Conservation (phyloP, 2,797 vertebrate species). For the Centropyge bicolor region DNA sequence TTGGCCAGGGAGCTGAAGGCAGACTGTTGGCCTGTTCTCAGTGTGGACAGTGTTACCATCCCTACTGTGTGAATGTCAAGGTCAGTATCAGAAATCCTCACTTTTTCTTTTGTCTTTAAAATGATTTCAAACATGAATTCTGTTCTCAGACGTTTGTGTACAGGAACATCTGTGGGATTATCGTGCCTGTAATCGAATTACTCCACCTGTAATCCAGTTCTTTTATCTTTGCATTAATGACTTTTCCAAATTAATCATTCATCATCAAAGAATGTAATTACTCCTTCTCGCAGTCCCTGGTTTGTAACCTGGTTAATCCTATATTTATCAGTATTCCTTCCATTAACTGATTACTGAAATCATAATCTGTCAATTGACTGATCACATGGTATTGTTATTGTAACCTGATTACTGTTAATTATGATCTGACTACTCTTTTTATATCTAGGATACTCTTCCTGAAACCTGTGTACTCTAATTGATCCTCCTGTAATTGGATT, state of each 20-base stretch:
- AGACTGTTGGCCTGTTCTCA: constrained; percentile 94
- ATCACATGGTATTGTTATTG: neutral
- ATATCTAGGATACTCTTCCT: neutral
- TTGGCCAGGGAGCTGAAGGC: constrained; percentile 95
- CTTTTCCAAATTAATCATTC: no score
- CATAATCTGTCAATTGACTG: no score
- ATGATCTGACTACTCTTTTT: neutral
- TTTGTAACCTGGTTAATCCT: no score
- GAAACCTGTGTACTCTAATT: neutral
- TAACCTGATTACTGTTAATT: neutral
- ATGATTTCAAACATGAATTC: neutral
- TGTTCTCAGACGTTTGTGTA: neutral
- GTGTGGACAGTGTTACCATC: constrained; percentile 99
- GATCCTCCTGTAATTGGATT: neutral
- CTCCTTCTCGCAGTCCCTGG: neutral
- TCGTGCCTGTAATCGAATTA: no score
- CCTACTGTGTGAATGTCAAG: constrained; percentile 98
- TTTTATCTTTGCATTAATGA: no score
- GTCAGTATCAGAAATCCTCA: constrained; percentile 73
- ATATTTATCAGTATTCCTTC: no score
- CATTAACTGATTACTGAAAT: neutral
- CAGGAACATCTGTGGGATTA: no score
- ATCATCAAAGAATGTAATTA: neutral
- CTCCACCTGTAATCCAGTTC: no score
- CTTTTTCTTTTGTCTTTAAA: no score